phyloP scores from a whole-genome alignment of 2,888 invertebrate genomes.

The Dilophus febrilis region DNA sequence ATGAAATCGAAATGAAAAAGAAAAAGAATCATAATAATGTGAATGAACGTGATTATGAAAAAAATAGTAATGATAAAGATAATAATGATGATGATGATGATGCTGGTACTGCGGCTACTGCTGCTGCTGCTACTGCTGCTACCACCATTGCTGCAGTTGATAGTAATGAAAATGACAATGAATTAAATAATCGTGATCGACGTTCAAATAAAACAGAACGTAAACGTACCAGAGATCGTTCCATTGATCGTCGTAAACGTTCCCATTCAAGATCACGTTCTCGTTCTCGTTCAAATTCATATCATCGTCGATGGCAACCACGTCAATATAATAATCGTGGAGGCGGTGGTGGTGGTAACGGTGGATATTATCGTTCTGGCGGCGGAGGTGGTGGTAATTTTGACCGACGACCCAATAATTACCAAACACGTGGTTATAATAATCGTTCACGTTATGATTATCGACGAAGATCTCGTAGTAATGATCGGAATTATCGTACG shows the following conservation, averaged over 20 bases:
- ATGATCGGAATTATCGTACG: background rate
- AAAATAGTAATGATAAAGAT: background rate
- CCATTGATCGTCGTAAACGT: background rate
- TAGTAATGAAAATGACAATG: no score
- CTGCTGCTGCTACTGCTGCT: constrained; percentile 7
- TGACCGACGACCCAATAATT: no score
- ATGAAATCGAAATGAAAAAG: constrained; percentile 1
- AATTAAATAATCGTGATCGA: constrained; percentile 4
- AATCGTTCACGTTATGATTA: background rate
- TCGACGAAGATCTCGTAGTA: background rate
- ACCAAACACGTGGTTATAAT: background rate
- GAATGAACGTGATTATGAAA: background rate
- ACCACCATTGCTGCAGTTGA: no score
- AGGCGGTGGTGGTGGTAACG: background rate
- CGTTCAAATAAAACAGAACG: constrained; percentile 8
- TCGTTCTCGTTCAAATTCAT: background rate
- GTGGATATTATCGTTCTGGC: constrained; percentile 1
- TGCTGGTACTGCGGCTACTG: constrained; percentile 5
- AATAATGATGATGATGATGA: constrained; percentile 7
- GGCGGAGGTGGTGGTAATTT: background rate
- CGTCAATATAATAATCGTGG: background rate
- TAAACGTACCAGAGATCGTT: background rate
- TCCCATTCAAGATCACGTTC: background rate
- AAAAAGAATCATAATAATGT: constrained; percentile 1
- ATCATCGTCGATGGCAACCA: background rate